Base-by-base conservation (phyloP, 2,888 invertebrate species). In the Hypena proboscidalis region DNA sequence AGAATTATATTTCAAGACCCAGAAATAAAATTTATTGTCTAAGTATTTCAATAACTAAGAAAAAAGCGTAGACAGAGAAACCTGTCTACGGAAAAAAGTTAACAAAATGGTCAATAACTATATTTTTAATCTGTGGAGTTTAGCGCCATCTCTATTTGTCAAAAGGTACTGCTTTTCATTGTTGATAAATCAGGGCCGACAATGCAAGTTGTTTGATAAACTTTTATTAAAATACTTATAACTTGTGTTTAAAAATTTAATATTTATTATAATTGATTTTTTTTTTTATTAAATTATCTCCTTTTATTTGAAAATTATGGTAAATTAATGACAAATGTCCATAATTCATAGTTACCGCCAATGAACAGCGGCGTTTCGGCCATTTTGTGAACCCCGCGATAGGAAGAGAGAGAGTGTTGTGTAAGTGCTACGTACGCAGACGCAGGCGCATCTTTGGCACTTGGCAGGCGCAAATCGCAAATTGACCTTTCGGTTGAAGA, bases 401-500 rank as follows among this genome's bases (percentile, higher is more conserved):
- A 83, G 91, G 91, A 91, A 91, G 87, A 88, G n/a, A n/a, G n/a
- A n/a, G 88, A 90, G 83, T 88, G 79, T 90, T 89, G 84, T n/a
- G n/a, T 90, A 85, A 87, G 90, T 90, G 90, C 89, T 91, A 92
- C 95, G 94, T 94, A 94, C 93, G 94, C 94, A n/a, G n/a, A n/a
- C n/a, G n/a, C n/a, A n/a, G n/a, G n/a, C n/a, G n/a, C n/a, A n/a
- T n/a, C n/a, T n/a, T n/a, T n/a, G n/a, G n/a, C n/a, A n/a, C n/a
- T n/a, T n/a, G n/a, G n/a, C n/a, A n/a, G n/a, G n/a, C n/a, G n/a
- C n/a, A n/a, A n/a, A n/a, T n/a, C n/a, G 93, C 92, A 90, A 85
- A 90, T 88, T 91, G 92, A 92, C 93, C 94, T 94, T 95, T 95
- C 94, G 94, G 94, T 94, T 94, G 94, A 94, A 95, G 94, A 95